Base-by-base conservation (phyloP, 2,113 vertebrate genomes). In the Periophthalmodon schlosseri region DNA sequence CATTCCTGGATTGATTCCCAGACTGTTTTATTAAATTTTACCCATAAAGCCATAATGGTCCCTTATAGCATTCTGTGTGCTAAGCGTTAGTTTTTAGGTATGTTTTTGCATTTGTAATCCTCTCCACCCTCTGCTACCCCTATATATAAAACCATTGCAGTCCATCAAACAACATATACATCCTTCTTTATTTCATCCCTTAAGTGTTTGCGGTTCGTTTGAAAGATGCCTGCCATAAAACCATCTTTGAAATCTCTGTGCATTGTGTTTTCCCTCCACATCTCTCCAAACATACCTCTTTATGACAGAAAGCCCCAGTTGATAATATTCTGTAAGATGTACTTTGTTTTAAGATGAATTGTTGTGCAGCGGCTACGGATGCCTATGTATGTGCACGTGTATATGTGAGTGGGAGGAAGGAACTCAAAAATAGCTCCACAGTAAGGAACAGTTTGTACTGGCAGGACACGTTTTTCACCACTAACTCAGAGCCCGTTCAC, bases 391-490 rank as follows among this genome's bases (percentile, higher is more conserved):
- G 60, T 63, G 63, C 18, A 18, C 4, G 63, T 20, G 33, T 44
- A 21, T 65, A 36, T 49, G 66, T 68, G 66, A 24, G 66, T 46
- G 66, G 66, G 66, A 49, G n/a, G 39, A 18, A 20, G 64, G n/a
- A 49, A 49, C 39, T 68, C 46, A 46, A 68, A 49, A 47, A 46
- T 68, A 68, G 66, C n/a, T 49, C 28, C 66, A 68, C 66, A 68
- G 44, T 68, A 44, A 68, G 66, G 66, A 47, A 68, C 46, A 68
- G n/a, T 68, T 68, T 68, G 39, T 49, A 68, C 66, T 49, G 66
- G 21, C 66, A 68, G 46, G n/a, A 44, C 57, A 68, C 46, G 47
- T 68, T 68, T 68, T 68, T 49, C 66, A 68, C 66, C 66, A 68
- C 39, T 49, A 63, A 66, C n/a, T n/a, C 34, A 23, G 36, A 47